phyloP scores from a whole-genome alignment of 2,888 invertebrate genomes.

The Ichneumoninae sp. region DNA sequence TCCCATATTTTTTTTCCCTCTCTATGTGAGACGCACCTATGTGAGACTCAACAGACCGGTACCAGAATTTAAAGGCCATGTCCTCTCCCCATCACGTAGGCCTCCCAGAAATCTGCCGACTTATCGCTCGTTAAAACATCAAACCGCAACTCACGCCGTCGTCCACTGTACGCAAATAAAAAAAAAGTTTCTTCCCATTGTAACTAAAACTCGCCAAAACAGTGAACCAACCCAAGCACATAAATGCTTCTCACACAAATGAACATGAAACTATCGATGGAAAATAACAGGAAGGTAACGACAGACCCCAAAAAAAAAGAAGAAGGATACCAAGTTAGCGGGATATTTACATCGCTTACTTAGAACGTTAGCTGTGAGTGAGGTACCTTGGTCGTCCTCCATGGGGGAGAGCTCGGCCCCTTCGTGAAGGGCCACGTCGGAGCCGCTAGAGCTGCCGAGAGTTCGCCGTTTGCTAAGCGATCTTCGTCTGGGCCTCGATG shows the following conservation, averaged over 20 bases:
- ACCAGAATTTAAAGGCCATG: too few species aligned
- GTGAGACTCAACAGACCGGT: too few species aligned
- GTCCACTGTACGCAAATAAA: too few species aligned
- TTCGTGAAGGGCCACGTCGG: conserved; percentile 88
- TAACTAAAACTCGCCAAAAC: too few species aligned
- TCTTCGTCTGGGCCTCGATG: conserved; percentile 78
- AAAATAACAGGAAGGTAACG: conserved; percentile 5
- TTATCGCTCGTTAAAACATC: not conserved
- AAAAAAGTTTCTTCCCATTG: too few species aligned
- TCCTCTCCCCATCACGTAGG: too few species aligned
- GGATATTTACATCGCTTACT: conserved; percentile 84
- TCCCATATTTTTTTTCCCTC: too few species aligned
- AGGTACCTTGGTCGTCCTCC: conserved; percentile 88
- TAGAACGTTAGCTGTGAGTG: conserved; percentile 84
- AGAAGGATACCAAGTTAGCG: conserved; percentile 71
- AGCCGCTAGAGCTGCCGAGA: conserved; percentile 87
- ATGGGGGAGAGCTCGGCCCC: conserved; percentile 87
- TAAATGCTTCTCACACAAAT: not conserved
- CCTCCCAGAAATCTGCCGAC: too few species aligned
- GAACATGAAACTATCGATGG: conserved; percentile 10
- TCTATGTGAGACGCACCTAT: too few species aligned
- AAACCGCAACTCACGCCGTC: too few species aligned
- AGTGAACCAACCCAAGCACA: too few species aligned
- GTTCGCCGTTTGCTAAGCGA: conserved; percentile 84
- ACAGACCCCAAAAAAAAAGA: not conserved